Conservation (phyloP, 2,797 vertebrate species). For the Crocidura indochinensis region DNA sequence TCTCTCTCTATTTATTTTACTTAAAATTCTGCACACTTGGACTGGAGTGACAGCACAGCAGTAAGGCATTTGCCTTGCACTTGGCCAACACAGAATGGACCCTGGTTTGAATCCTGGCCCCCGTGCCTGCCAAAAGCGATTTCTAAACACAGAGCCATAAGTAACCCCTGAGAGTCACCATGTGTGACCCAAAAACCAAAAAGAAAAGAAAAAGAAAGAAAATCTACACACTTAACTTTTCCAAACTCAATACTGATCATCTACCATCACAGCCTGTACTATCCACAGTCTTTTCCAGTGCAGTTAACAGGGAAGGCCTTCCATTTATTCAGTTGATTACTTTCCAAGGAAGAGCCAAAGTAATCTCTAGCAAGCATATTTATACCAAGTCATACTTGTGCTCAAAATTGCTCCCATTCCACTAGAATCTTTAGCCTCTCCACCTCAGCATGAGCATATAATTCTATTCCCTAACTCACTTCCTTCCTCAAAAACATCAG, state of each 20-base stretch:
- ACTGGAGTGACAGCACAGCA: too few species aligned
- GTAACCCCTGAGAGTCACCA: too few species aligned
- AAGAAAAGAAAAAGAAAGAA: too few species aligned
- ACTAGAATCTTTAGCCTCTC: neutral
- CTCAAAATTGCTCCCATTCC: constrained; percentile 8
- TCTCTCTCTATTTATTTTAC: neutral
- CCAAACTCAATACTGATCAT: constrained; percentile 18
- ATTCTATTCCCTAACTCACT: neutral
- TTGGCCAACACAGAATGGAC: too few species aligned
- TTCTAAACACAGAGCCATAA: too few species aligned
- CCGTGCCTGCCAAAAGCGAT: too few species aligned
- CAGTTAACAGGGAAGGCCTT: neutral
- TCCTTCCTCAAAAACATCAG: constrained; percentile 24
- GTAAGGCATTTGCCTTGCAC: too few species aligned
- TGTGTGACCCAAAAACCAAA: too few species aligned
- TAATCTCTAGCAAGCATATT: constrained; percentile 30
- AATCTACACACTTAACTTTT: neutral
- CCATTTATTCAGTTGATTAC: neutral
- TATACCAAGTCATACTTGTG: constrained; percentile 14
- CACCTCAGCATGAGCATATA: neutral
- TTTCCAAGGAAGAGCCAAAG: neutral
- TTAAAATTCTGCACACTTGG: constrained; percentile 41
- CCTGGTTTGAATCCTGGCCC: too few species aligned
- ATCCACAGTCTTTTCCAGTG: neutral
- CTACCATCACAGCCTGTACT: neutral